Evolutionary conservation across 2,888 invertebrate species (phyloP).

Genomic region (Belgica antarctica): DNA sequence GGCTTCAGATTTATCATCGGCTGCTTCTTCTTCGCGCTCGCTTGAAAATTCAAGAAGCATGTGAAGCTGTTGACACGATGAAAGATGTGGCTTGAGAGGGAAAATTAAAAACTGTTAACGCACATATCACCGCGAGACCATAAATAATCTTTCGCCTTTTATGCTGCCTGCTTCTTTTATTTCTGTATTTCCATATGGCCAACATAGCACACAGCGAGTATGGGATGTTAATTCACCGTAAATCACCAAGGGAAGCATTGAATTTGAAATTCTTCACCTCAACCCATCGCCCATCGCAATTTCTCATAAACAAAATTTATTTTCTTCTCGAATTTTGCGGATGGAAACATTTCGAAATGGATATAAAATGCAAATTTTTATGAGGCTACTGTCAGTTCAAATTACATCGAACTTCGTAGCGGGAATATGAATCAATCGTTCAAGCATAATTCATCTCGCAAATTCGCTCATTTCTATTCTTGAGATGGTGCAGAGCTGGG

Average conservation of each 20-base stretch:
- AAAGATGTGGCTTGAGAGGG: slow-evolving; percentile 22
- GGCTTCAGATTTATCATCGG: slow-evolving; percentile 33
- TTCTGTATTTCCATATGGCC: slow-evolving; percentile 23
- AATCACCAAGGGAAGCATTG: slow-evolving; percentile 14
- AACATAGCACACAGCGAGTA: background rate
- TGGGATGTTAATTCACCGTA: slow-evolving; percentile 39
- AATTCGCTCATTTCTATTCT: slow-evolving; percentile 23
- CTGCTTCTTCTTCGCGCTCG: background rate
- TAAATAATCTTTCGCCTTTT: slow-evolving; percentile 39
- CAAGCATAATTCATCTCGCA: background rate
- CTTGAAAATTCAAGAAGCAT: slow-evolving; percentile 41
- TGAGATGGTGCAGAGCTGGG: background rate
- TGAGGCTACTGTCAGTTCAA: slow-evolving; percentile 27
- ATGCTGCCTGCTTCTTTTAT: slow-evolving; percentile 7
- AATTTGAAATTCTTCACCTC: slow-evolving; percentile 11
- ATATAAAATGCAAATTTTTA: slow-evolving; percentile 40
- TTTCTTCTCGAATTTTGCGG: background rate
- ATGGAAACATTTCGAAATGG: slow-evolving; percentile 1
- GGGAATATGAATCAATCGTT: slow-evolving; percentile 16
- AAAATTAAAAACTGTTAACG: slow-evolving; percentile 23
- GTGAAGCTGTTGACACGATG: slow-evolving; percentile 41
- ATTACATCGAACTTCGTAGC: slow-evolving; percentile 7
- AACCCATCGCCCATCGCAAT: background rate
- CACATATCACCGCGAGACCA: slow-evolving; percentile 22
- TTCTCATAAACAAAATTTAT: background rate